These are phyloP conservation scores for Zaprionus kolodkinae DNA, from an alignment of 1,140 invertebrate genomes.

Conservation along the genomic window DNA sequence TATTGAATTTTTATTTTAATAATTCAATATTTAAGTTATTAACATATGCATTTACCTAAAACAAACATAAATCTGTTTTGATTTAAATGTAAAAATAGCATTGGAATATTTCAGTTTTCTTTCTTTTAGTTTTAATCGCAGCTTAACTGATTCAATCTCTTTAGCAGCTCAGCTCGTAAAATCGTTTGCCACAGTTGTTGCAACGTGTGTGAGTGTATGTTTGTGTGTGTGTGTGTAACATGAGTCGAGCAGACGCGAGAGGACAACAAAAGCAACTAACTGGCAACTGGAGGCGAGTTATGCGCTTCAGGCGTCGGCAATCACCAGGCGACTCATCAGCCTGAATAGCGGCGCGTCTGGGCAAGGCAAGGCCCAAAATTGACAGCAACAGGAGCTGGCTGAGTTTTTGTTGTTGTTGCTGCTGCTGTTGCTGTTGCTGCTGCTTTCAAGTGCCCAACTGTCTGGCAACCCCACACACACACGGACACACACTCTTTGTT, in stretches of 20 bases:
- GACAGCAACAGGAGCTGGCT: conserved; percentile 70
- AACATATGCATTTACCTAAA: not conserved
- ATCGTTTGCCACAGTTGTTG: conserved; percentile 9
- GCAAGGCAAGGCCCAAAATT: conserved; percentile 56
- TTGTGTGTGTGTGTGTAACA: conserved; percentile 22
- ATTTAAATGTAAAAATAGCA: not conserved
- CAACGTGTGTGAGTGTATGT: not conserved
- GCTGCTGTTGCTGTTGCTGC: conserved; percentile 32
- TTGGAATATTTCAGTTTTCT: not conserved
- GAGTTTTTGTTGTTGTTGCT: conserved; percentile 34
- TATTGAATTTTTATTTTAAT: not conserved
- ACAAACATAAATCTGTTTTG: not conserved
- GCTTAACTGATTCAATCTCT: not conserved
- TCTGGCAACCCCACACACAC: conserved; percentile 47
- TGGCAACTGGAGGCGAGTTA: conserved; percentile 41
- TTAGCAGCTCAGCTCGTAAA: not conserved
- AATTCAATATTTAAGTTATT: not conserved
- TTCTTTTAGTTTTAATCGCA: not conserved
- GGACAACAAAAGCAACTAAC: conserved; percentile 40
- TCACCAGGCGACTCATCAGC: conserved; percentile 42
- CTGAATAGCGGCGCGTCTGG: conserved; percentile 48
- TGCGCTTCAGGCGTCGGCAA: conserved; percentile 35
- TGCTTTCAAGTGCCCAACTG: conserved; percentile 74
- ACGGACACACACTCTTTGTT: conserved; percentile 38
- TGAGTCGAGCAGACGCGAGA: conserved; percentile 18